These are phyloP conservation scores for Hirundo rustica DNA, from an alignment of 2,797 vertebrate species.

Conservation along the genomic window DNA sequence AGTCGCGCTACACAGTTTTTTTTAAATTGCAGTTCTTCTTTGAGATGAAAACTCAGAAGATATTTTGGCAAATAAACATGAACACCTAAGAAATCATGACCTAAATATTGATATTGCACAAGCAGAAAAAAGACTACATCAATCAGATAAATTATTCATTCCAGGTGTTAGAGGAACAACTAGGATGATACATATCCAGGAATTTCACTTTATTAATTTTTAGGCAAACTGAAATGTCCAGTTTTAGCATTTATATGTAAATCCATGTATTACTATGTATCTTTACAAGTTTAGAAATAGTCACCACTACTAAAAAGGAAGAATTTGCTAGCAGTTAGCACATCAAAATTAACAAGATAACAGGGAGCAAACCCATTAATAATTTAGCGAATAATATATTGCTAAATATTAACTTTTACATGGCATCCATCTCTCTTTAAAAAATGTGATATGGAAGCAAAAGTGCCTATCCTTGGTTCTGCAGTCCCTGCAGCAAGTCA, in stretches of 20 bases:
- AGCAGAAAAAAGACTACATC: background rate
- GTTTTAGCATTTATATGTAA: background rate
- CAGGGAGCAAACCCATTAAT: background rate
- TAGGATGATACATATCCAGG: background rate
- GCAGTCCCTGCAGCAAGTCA: background rate
- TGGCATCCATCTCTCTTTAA: background rate
- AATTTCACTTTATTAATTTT: background rate
- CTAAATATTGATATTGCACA: slow-evolving; percentile 12
- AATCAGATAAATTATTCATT: slow-evolving; percentile 6
- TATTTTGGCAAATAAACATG: slow-evolving; percentile 15
- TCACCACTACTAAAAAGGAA: background rate
- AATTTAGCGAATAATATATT: background rate
- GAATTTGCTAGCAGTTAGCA: background rate
- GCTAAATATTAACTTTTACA: background rate
- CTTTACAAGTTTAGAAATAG: background rate
- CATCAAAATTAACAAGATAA: background rate
- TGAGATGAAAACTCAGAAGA: background rate
- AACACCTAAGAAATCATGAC: background rate
- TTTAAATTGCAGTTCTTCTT: background rate
- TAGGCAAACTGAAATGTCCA: background rate
- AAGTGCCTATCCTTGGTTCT: background rate
- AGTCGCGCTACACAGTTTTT: background rate
- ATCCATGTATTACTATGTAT: background rate
- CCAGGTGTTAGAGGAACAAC: background rate
- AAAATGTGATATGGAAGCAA: background rate